Conservation (phyloP, 2,888 invertebrate species). For the Heliconius cydno region DNA sequence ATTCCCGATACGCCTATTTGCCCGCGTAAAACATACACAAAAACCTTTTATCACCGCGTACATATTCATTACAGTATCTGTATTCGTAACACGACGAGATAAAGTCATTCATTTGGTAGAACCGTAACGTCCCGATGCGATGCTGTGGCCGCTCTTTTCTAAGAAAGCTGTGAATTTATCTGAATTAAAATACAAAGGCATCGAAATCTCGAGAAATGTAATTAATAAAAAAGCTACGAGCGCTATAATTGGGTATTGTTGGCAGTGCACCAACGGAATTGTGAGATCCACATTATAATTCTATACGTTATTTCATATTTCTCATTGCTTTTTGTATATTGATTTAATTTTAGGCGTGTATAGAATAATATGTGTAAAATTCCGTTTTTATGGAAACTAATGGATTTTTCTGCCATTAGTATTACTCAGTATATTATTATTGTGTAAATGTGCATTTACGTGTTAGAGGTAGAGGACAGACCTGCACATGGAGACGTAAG, state of each 20-base stretch:
- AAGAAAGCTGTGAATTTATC: constrained; percentile 72
- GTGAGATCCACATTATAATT: constrained; percentile 41
- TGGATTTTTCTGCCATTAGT: too few relatives aligned
- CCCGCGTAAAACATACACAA: constrained; percentile 52
- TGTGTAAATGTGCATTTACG: too few relatives aligned
- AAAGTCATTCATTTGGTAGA: constrained; percentile 61
- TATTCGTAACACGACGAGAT: constrained; percentile 56
- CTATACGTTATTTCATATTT: constrained; percentile 36
- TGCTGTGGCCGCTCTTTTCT: constrained; percentile 52
- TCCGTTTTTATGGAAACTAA: background rate
- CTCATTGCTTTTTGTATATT: constrained; percentile 14
- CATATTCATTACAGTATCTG: constrained; percentile 59
- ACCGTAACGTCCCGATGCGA: constrained; percentile 37
- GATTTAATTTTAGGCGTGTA: background rate
- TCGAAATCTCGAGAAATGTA: constrained; percentile 61
- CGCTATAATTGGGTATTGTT: constrained; percentile 77
- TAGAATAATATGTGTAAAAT: background rate
- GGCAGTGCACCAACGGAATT: constrained; percentile 48
- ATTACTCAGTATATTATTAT: too few relatives aligned
- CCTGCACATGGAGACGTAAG: constrained; percentile 45
- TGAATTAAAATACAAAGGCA: constrained; percentile 79
- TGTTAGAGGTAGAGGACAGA: too few relatives aligned
- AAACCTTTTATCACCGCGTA: constrained; percentile 57
- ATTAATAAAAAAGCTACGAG: constrained; percentile 75
- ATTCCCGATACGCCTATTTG: constrained; percentile 53